Base-by-base conservation (phyloP, 2,888 invertebrate genomes). In the Dysmachus trigonus region DNA sequence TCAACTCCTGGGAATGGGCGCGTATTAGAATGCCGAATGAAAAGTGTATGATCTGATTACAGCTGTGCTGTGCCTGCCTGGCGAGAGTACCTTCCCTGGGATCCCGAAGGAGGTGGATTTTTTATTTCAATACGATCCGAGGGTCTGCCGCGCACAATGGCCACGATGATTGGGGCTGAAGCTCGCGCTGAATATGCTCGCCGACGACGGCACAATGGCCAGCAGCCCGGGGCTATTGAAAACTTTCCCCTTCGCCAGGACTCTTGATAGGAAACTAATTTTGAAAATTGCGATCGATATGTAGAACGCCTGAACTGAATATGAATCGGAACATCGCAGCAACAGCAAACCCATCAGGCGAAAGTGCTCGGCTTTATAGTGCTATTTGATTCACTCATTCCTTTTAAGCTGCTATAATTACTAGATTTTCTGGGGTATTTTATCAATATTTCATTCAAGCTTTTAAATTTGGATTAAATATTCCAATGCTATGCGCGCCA, bases 231-330 rank as follows among this genome's bases (percentile, higher is more conserved):
- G 5, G 77, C 47, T 41, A 77, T 77, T 15, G 77, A 77, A 47
- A 77, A 41, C 47, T 41, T 51, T 47, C 77, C 15, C 27, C 35
- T 47, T 38, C 15, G 27, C 47, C 27, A 2, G 33, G 13, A 47
- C 77, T 47, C 30, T 30, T 47, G 77, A 51, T 77, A 30, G 30
- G 13, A 77, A 77, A 77, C 77, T 77, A 77, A 77, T 77, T 77
- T 77, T n/a, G 41, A 30, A 77, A 47, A 77, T 47, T 1, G 47
- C 15, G 30, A 77, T 77, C 47, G 77, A 77, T 77, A 77, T 41
- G 73, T 47, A 27, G 4, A 77, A 30, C n/a, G 13, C 30, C 47
- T 77, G 77, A 47, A 33, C 18, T 47, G 77, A 77, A 77, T 47
- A 47, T 77, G n/a, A 77, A 41, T 77, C 27, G 38, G 38, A 77